Conservation (phyloP, 2,113 vertebrate genomes). For the Capricornis sumatraensis region DNA sequence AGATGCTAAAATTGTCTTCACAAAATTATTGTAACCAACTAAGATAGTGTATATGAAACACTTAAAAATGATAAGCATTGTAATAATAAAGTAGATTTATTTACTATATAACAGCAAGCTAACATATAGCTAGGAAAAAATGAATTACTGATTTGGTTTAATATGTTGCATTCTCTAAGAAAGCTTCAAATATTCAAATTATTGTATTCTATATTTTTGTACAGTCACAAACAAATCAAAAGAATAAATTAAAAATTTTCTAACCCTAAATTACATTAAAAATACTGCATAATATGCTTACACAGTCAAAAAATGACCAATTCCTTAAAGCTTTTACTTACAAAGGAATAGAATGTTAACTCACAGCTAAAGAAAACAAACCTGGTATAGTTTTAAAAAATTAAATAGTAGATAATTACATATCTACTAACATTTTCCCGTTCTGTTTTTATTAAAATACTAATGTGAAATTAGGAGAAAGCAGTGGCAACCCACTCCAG, state of each 20-base stretch:
- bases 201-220: neutral
- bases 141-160: neutral
- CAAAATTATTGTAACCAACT: neutral
- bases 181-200: neutral
- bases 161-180: neutral
- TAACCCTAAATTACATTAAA: neutral
- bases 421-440: neutral
- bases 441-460: neutral
- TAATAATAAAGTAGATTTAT: neutral
- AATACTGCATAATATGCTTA: neutral
- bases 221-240: neutral
- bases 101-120: neutral
- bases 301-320: neutral
- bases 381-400: neutral
- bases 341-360: neutral
- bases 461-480: neutral
- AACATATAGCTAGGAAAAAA: neutral
- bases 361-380: neutral
- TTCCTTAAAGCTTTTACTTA: neutral
- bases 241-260: neutral
- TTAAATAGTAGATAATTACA: neutral
- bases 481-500: no score
- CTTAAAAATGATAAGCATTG: neutral
- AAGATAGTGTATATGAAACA: neutral
- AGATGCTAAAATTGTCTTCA: neutral